Conservation (phyloP, 2,797 vertebrate genomes). For the Peromyscus attwateri region DNA sequence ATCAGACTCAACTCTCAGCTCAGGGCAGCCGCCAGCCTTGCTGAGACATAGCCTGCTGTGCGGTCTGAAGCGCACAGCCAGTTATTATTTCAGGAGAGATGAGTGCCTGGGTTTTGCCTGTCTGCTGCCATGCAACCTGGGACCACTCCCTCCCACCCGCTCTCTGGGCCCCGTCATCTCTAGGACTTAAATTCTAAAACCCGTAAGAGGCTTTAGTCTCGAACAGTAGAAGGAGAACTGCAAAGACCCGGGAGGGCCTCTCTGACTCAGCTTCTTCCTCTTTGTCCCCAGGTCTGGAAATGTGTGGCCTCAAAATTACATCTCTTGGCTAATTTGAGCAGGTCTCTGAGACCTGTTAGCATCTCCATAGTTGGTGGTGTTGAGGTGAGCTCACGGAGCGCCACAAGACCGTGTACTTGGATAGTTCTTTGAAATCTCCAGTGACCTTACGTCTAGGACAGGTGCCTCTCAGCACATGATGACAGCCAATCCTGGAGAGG, state of each 20-base stretch:
- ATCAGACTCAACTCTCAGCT: not conserved
- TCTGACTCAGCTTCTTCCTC: not conserved
- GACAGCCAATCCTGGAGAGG: not conserved
- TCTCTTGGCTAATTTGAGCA: not conserved
- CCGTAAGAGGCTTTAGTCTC: not conserved
- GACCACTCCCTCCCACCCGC: not conserved
- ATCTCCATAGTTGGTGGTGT: not conserved
- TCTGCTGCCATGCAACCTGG: not conserved
- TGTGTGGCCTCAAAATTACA: not conserved
- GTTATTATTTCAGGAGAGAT: not conserved
- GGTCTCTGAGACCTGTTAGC: not conserved
- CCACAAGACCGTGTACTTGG: rapidly evolving
- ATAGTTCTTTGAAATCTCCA: not conserved
- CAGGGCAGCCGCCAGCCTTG: not conserved
- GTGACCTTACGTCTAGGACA: not conserved
- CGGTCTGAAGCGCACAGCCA: not conserved
- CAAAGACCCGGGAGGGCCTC: rapidly evolving
- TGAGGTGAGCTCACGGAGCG: not conserved
- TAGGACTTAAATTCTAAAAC: not conserved
- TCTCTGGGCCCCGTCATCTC: not conserved
- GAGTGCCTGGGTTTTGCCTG: not conserved
- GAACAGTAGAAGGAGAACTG: not conserved
- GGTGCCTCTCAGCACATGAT: not conserved
- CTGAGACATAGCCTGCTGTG: not conserved
- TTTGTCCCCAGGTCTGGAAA: not conserved